Evolutionary conservation across 2,113 vertebrate genomes (phyloP), one percentile per base, ranked within the genome.

Genomic region (Myotis brandtii): DNA sequence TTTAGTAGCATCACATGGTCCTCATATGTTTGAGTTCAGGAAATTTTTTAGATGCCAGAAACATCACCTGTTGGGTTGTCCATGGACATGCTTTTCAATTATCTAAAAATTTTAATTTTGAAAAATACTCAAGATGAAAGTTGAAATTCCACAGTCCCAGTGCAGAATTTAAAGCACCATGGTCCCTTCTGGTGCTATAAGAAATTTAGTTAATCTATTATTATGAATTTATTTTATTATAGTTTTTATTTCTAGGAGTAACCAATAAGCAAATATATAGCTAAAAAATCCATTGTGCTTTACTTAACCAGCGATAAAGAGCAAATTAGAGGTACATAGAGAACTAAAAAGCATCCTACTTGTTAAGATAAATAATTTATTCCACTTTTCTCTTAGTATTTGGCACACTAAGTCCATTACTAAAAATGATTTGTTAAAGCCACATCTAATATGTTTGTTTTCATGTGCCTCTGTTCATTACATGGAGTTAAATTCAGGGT

Each of bases 201-300:
- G 50, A 85, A 87, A 27, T 56, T 69, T 67, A 37, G 4, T 73
- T 21, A 34, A 62, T 59, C 59, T 52, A 5, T 20, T 70, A 37
- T 92, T 46, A 82, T 59, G 6, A 80, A 56, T 48, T 5, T 50
- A 84, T 75, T 92, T 59, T 67, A 94, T 87, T 70, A 46, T 83
- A 16, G 4, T 52, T 93, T 95, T 86, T 54, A 86, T 95, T 64
- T 96, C 11, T 46, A 32, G 92, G 46, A 83, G 40, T 52, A 86
- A 23, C 48, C 27, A 84, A 10, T 48, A 86, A 75, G 21, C 23
- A 96, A 72, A 85, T 43, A 72, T 34, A 80, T 40, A 59, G 9
- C 32, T 73, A 64, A 72, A 66, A 95, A 40, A 14, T 37, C 13
- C 17, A 66, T 62, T 91, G 16, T 43, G 16, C 17, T 59, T 92